Evolutionary conservation across 2,888 invertebrate genomes (phyloP).

Genomic region (Drosophila robusta): DNA sequence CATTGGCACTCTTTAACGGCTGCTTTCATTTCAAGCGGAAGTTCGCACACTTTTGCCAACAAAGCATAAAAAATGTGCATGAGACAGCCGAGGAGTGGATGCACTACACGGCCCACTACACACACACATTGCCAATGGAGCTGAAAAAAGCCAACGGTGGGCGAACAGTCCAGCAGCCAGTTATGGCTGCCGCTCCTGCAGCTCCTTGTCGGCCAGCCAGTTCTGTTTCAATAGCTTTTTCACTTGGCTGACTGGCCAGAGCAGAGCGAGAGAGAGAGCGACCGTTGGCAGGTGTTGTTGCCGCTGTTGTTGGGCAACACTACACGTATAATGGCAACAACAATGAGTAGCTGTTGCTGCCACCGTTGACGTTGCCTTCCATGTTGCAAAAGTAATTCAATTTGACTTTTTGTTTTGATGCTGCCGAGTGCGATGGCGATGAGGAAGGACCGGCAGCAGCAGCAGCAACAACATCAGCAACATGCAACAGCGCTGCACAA

Average conservation of each 20-base stretch:
- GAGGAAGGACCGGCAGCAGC: slow-evolving; percentile 5
- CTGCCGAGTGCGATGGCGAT: slow-evolving; percentile 20
- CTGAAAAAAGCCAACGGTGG: slow-evolving; percentile 9
- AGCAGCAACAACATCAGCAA: slow-evolving; percentile 3
- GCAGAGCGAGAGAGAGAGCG: too few species aligned
- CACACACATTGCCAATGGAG: slow-evolving; percentile 18
- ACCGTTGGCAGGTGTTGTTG: slow-evolving; percentile 19
- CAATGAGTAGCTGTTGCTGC: slow-evolving; percentile 25
- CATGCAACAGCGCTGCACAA: slow-evolving; percentile 3
- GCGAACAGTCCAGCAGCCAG: slow-evolving; percentile 15
- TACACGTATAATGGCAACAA: slow-evolving; percentile 29
- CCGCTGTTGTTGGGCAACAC: slow-evolving; percentile 22
- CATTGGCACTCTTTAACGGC: neutral
- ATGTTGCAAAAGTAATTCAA: slow-evolving; percentile 73
- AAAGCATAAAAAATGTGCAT: slow-evolving; percentile 32
- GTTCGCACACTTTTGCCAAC: slow-evolving; percentile 50
- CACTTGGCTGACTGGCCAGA: slow-evolving; percentile 41
- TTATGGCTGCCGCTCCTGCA: slow-evolving; percentile 1
- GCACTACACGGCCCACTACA: slow-evolving; percentile 14
- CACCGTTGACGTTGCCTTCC: slow-evolving; percentile 19
- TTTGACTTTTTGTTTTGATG: slow-evolving; percentile 67
- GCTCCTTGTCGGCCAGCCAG: slow-evolving; percentile 3
- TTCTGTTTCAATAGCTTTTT: slow-evolving; percentile 60
- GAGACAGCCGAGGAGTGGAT: slow-evolving; percentile 21
- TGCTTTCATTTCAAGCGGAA: slow-evolving; percentile 48